These are phyloP conservation scores for Melanerpes aurifrons DNA, from an alignment of 2,113 vertebrate genomes.

Conservation along the genomic window DNA sequence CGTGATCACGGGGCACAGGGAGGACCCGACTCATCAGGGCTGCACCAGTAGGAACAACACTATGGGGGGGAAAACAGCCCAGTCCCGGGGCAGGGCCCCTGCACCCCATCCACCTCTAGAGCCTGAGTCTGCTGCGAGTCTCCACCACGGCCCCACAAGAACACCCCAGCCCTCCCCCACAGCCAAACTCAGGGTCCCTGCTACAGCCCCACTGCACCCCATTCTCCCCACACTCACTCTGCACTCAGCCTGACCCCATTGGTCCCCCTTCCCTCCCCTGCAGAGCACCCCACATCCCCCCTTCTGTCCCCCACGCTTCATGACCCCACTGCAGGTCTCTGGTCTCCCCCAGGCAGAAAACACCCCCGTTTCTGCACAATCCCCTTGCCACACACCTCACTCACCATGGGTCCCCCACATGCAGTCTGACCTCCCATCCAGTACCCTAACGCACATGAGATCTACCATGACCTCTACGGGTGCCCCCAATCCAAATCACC, in stretches of 20 bases:
- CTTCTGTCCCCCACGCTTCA: not conserved
- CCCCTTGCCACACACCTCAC: not conserved
- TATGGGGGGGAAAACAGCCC: accelerated
- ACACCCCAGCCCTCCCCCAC: not conserved
- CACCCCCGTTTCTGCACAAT: not conserved
- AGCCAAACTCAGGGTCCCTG: not conserved
- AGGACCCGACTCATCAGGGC: too few species aligned
- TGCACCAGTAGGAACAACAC: not conserved
- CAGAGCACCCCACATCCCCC: not conserved
- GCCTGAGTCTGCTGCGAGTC: not conserved
- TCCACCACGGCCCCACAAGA: too few species aligned
- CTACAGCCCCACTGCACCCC: not conserved
- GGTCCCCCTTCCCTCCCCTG: too few species aligned
- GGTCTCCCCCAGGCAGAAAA: not conserved
- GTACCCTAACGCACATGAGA: not conserved
- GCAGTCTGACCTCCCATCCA: not conserved
- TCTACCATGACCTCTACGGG: not conserved
- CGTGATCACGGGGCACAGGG: accelerated
- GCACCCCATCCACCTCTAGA: not conserved
- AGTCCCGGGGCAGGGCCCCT: not conserved
- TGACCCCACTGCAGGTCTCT: not conserved
- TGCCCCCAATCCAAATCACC: not conserved
- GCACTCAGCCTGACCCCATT: not conserved
- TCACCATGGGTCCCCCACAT: not conserved
- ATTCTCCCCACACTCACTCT: not conserved